phyloP scores from a whole-genome alignment of 2,797 vertebrate genomes.

The Alcedo atthis region DNA sequence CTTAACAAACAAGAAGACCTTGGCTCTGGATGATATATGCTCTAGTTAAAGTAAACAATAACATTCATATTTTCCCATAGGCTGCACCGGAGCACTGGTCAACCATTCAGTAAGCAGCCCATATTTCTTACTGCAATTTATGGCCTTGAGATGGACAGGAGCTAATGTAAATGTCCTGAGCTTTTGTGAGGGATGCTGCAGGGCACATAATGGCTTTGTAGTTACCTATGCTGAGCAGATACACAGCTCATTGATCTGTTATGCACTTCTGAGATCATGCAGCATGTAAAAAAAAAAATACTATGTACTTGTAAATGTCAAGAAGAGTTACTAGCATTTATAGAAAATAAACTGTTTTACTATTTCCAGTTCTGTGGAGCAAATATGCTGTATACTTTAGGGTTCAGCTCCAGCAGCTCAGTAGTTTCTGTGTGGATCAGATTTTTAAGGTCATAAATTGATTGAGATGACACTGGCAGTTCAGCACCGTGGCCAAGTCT shows the following conservation, averaged over 20 bases:
- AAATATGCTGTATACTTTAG: slow-evolving; percentile 63
- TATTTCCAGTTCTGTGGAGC: slow-evolving; percentile 72
- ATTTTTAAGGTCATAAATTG: slow-evolving; percentile 76
- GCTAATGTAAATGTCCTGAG: slow-evolving; percentile 35
- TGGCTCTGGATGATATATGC: slow-evolving; percentile 40
- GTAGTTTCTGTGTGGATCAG: slow-evolving; percentile 39
- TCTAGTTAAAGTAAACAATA: slow-evolving; percentile 65
- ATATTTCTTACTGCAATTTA: slow-evolving; percentile 48
- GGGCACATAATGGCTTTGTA: background rate
- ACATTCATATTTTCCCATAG: slow-evolving; percentile 58
- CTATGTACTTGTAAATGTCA: slow-evolving; percentile 78
- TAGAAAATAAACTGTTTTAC: slow-evolving; percentile 74
- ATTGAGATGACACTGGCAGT: slow-evolving; percentile 65
- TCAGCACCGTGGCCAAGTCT: slow-evolving; percentile 22
- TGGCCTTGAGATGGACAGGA: slow-evolving; percentile 5
- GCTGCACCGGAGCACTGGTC: slow-evolving; percentile 43
- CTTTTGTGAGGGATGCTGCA: slow-evolving; percentile 2
- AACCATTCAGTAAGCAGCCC: slow-evolving; percentile 43
- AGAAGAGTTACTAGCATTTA: slow-evolving; percentile 78
- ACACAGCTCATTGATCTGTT: slow-evolving; percentile 51
- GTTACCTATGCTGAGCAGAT: slow-evolving; percentile 29
- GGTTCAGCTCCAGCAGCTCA: slow-evolving; percentile 64
- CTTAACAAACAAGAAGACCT: slow-evolving; percentile 11
- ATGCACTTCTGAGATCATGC: slow-evolving; percentile 54
- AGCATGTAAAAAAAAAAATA: slow-evolving; percentile 62